These are phyloP conservation scores for Tenebrosternarchus preto DNA, from an alignment of 2,113 vertebrate species.

Conservation along the genomic window DNA sequence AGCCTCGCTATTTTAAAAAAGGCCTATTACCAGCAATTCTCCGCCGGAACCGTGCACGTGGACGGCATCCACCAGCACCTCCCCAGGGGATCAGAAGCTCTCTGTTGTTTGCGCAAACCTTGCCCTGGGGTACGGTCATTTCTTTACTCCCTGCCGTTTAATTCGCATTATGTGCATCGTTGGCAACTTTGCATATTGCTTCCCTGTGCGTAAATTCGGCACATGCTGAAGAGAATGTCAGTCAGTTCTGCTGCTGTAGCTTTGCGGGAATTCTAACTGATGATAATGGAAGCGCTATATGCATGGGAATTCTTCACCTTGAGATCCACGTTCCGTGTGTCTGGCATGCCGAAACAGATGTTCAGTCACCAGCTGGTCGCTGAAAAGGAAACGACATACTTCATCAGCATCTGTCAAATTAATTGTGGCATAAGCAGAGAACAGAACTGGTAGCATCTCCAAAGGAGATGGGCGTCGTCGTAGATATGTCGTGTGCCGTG, in stretches of 20 bases:
- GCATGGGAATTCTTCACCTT: neutral
- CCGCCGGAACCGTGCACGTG: no score
- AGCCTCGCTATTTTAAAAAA: no score
- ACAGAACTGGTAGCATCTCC: neutral
- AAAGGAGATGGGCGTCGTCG: neutral
- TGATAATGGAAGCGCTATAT: neutral
- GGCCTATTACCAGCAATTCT: no score
- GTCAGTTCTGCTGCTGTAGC: neutral
- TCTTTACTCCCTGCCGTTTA: neutral
- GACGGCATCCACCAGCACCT: constrained; percentile 1
- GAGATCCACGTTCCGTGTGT: neutral
- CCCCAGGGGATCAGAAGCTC: constrained; percentile 22
- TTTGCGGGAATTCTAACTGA: constrained; percentile 5
- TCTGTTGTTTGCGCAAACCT: constrained; percentile 21
- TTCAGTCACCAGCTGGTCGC: neutral
- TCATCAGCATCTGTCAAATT: constrained; percentile 7
- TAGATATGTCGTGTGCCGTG: neutral
- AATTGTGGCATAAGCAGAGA: constrained; percentile 7
- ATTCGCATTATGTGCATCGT: constrained; percentile 1
- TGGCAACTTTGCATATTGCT: neutral
- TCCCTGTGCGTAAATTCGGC: neutral
- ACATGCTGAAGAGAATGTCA: constrained; percentile 1
- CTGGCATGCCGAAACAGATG: neutral
- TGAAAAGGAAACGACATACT: neutral
- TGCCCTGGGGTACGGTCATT: constrained; percentile 1